Base-by-base conservation (phyloP, 2,888 invertebrate species). In the Lysandra bellargus region DNA sequence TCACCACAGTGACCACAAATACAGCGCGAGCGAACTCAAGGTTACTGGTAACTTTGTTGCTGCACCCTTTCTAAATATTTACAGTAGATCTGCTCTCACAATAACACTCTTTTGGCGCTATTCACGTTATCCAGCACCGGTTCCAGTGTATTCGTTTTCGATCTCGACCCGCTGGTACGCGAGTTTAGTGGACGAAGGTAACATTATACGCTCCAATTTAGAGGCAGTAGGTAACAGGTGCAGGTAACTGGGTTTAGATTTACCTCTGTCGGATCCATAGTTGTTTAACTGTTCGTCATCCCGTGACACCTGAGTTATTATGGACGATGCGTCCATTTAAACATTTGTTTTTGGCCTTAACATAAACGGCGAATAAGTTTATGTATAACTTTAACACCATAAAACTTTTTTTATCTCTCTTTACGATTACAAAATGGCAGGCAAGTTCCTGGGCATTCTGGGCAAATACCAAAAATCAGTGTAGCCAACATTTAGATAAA, bases 301-400 rank as follows among this genome's bases (percentile, higher is more conserved):
- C 96, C 98, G 97, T 96, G 98, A 98, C 96, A 98, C 98, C 97
- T 98, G 98, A 95, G 98, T 98, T 95, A 98, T 98, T 96, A 98
- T 98, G 97, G 98, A 98, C 97, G 98, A 97, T 97, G 98, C 98
- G 98, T 98, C 98, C 98, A 98, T 98, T 95, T 95, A 95, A 93
- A 94, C 95, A 95, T 95, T 94, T 94, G 93, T 91, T 95, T 92
- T 90, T 90, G 88, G 92, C 91, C 93, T 87, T 92, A 91, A 89
- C 89, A 91, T 87, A 92, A 94, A 93, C 90, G 93, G 95, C 91
- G 93, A 94, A 90, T 87, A 88, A 88, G 90, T 89, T 92, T 90
- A 89, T 89, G 89, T 91, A 88, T 88, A 92, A 93, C 90, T 91
- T 93, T 91, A 94, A 93, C 93, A 95, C 94, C 94, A 94, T 94